Evolutionary conservation across 2,113 vertebrate species (phyloP), one percentile per base, ranked within the genome.

Genomic region (Electrona antarctica): DNA sequence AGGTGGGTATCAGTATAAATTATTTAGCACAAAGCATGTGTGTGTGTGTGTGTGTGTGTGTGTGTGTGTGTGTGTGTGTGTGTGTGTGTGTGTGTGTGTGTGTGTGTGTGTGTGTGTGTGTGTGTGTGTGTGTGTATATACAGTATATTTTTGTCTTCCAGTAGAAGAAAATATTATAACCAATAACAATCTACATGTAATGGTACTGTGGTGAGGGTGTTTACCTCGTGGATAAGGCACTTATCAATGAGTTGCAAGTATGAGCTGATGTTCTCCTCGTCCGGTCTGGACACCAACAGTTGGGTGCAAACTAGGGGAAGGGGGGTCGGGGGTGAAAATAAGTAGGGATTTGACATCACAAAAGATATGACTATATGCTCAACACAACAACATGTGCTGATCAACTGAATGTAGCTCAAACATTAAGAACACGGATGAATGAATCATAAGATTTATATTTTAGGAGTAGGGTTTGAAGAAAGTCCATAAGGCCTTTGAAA

Each of bases 161-260:
- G 21, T 21, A 21, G 21, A 21, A 21, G 21, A 21, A 21, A 21
- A 21, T 21, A 21, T 21, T 21, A 21, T 21, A 21, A 21, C 21
- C 21, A 21, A 21, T 21, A 21, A 21, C 21, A 21, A 21, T 21
- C 21, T 21, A 21, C 21, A 21, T n/a, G n/a, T n/a, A n/a, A n/a
- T 21, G 21, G 21, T 21, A 21, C 21, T 21, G 21, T 21, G 21
- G 21, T 21, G 21, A 21, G 21, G 21, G 33, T 41, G 33, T 41
- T 41, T 41, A 99, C 98, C 96, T 99, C 97, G 5, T 99, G 98
- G 85, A 97, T 94, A 64, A 99, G 94, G 91, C 97, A 98, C 90
- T 98, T 98, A 94, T 99, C 97, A 76, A 99, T 97, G 84, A 99
- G 96, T 87, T 98, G 97, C 82, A 99, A 93, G 89, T 99, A 99